Evolutionary conservation across 2,113 vertebrate species (phyloP), one percentile per base, ranked within the genome.

Genomic region (Alces alces): DNA sequence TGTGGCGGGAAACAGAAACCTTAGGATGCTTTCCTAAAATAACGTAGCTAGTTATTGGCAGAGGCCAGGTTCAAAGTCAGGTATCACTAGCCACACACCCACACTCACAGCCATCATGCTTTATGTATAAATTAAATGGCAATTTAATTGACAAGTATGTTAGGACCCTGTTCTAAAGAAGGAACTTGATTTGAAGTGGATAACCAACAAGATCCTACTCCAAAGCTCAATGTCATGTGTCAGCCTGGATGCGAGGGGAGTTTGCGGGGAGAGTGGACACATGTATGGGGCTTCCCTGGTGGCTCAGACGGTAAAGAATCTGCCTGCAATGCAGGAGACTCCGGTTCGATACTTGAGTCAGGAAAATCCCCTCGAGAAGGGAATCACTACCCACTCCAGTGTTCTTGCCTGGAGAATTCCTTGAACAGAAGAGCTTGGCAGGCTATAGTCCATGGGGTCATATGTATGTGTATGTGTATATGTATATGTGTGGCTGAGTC

Each of bases 321-420:
- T 76, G 36, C 36, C 36, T 76, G 21, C 70, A 76, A 14, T 13
- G 36, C 36, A 73, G 70, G 21, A 73, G 70, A 73, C 70, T 21
- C 11, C 21, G 0, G 21, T 12, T 43, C 21, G 6, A 39, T 13
- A 5, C 2, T 0, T 25, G 70, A 43, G 36, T 73, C 36, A 39
- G 36, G 36, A 73, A 43, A 36, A 73, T 25, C 11, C 70, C 11
- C 70, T 73, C 2, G 11, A 73, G 36, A 25, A 43, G 11, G 36
- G 70, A 23, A 23, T 73, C 0, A 0, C 70, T 39, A 25, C 70
- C 11, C 36, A 43, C 21, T 73, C 70, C 36, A 3, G 36, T 39
- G 23, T 73, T 73, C 21, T 43, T 73, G 70, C 70, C 36, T 73
- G 36, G 70, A 73, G 70, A 73, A 43, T 73, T 25, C 70, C 70